Percentiles rank a stretch among this genome's conserved stretches.
These are phyloP conservation scores for Helicoverpa assulta DNA, from an alignment of 2,888 invertebrate genomes.

Conservation along the genomic window DNA sequence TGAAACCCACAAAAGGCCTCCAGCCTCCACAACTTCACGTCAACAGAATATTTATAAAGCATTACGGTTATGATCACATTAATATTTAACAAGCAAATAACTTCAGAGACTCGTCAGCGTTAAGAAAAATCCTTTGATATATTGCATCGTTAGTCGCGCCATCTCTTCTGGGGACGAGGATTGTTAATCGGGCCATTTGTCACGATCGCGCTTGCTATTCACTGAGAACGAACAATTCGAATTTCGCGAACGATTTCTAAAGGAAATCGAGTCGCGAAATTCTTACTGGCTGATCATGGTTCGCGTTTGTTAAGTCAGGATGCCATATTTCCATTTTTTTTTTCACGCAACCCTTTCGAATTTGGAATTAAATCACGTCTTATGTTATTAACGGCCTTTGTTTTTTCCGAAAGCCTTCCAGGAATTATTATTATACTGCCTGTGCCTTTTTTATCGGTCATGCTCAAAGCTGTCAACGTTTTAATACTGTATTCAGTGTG, in stretches of 20 bases:
- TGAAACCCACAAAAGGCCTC: not conserved
- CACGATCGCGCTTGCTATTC: constrained; percentile 86
- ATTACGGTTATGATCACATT: constrained; percentile 62
- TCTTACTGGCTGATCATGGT: constrained; percentile 63
- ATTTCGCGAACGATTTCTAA: constrained; percentile 82
- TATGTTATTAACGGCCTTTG: not conserved
- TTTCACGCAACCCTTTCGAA: constrained; percentile 1
- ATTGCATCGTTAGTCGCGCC: constrained; percentile 88
- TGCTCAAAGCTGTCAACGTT: not conserved
- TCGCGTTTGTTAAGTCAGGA: constrained; percentile 56
- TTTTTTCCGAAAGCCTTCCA: not conserved
- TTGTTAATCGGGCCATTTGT: constrained; percentile 89
- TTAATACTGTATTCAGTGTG: too few species aligned
- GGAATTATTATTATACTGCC: not conserved
- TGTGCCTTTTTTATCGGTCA: not conserved
- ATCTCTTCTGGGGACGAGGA: constrained; percentile 83
- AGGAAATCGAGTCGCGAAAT: constrained; percentile 71
- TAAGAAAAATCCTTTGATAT: constrained; percentile 88
- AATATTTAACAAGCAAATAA: constrained; percentile 80
- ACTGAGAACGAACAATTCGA: constrained; percentile 80
- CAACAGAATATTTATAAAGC: constrained; percentile 26
- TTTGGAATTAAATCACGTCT: not conserved
- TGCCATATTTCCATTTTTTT: constrained; percentile 50
- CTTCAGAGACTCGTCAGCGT: constrained; percentile 77
- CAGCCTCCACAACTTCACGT: constrained; percentile 11